Base-by-base conservation (phyloP, 2,113 vertebrate species). In the Ornithorhynchus anatinus region DNA sequence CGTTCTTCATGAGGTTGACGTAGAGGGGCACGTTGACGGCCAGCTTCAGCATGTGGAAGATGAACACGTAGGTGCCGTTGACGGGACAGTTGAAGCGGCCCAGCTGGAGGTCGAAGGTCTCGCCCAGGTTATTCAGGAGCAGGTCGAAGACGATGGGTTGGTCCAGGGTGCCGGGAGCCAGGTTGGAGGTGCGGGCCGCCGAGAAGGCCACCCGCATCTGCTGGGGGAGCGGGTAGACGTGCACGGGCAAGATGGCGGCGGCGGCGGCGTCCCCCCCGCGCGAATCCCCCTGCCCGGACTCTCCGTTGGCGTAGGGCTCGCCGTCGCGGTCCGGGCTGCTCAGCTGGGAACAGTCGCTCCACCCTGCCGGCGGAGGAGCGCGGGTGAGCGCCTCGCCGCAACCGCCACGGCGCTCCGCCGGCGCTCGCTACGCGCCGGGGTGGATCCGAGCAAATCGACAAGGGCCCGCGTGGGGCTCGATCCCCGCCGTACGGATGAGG, bases 11-110 rank as follows among this genome's bases (percentile, higher is more conserved):
- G 63, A 99, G 95, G 79, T 99, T 99, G 76, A 99, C 92, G 11
- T 99, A 99, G 19, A 99, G 92, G 0, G 97, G 98, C 56, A 99
- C 96, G 15, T 97, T 99, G n/a, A 98, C 93, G 3, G 98, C 98
- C 62, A 99, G 90, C 88, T 99, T 99, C 42, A 99, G 91, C 92
- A 99, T 99, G 92, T 99, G 96, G 86, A 99, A 99, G 75, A 97
- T 95, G 89, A 99, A 99, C 66, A 98, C 96, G 0, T 99, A 99
- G 8, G 96, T 96, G 66, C 98, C 98, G 8, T 95, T 95, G 45
- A 94, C 94, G 0, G 98, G 98, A 72, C 96, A 98, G 79, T 90
- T 95, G 85, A 99, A 99, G 64, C 96, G 93, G 23, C 98, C 98
- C 1, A 96, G 90, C 64, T 95, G 95, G 44, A 95, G 88, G 86